phyloP scores from a whole-genome alignment of 2,888 invertebrate genomes.

The Pilophorus perplexus region DNA sequence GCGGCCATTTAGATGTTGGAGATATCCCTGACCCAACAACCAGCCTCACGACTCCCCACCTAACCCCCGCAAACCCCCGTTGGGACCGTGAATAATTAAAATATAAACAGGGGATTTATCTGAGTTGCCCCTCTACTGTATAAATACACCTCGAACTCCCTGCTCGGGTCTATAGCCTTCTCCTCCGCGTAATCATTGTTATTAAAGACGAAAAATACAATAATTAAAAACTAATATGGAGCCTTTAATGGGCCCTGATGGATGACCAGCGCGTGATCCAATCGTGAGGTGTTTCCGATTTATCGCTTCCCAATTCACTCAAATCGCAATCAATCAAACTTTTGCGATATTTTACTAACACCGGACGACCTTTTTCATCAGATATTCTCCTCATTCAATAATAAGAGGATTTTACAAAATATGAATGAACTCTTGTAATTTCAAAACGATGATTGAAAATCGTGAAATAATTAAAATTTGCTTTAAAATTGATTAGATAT shows the following conservation, averaged over 20 bases:
- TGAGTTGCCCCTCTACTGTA: slow-evolving; percentile 42
- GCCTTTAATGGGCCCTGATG: slow-evolving; percentile 43
- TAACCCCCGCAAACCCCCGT: background rate
- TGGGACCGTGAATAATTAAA: slow-evolving; percentile 38
- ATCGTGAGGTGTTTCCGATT: slow-evolving; percentile 37
- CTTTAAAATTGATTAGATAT: too few species aligned
- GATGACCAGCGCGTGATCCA: slow-evolving; percentile 43
- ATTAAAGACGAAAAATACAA: slow-evolving; percentile 45
- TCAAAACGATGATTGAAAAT: too few species aligned
- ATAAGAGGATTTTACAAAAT: too few species aligned
- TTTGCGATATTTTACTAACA: background rate
- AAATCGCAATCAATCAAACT: slow-evolving; percentile 7
- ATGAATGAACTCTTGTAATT: too few species aligned
- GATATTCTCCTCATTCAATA: too few species aligned
- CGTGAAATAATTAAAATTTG: too few species aligned
- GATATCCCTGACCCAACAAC: slow-evolving; percentile 13
- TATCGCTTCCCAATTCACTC: slow-evolving; percentile 15
- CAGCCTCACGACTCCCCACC: background rate
- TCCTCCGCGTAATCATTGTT: slow-evolving; percentile 43
- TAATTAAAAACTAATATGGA: slow-evolving; percentile 45
- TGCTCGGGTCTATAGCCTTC: slow-evolving; percentile 2
- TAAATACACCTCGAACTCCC: slow-evolving; percentile 22
- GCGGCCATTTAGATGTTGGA: slow-evolving; percentile 35
- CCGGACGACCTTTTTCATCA: too few species aligned
- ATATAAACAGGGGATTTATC: slow-evolving; percentile 41